Percentiles rank a stretch among this genome's conserved stretches.
Evolutionary conservation across 2,113 vertebrate species (phyloP).

Genomic region (Daubentonia madagascariensis): DNA sequence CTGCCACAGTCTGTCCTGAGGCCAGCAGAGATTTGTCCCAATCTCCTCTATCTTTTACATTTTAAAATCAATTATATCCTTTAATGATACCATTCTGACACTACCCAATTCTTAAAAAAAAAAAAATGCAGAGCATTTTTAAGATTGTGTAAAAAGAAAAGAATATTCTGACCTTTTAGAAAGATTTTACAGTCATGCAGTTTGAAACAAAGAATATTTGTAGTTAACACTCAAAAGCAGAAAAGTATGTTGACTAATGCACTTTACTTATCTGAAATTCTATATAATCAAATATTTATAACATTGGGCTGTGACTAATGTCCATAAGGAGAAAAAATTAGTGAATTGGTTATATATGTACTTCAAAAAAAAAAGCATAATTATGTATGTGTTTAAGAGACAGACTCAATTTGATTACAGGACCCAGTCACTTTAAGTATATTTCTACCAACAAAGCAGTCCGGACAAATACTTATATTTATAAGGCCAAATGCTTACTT

Average conservation of each 20-base stretch:
- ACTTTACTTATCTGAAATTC: slow-evolving; percentile 32
- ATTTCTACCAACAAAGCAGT: neutral
- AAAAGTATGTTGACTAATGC: neutral
- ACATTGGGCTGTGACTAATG: neutral
- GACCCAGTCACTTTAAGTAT: neutral
- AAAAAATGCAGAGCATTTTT: neutral
- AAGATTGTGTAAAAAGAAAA: neutral
- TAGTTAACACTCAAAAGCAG: neutral
- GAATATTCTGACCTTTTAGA: neutral
- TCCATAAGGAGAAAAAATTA: neutral
- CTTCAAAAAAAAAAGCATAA: neutral
- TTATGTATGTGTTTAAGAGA: neutral
- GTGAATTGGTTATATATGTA: neutral
- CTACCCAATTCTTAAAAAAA: neutral
- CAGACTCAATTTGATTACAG: neutral
- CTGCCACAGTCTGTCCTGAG: neutral
- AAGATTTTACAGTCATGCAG: neutral
- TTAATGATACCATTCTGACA: neutral
- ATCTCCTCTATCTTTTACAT: neutral
- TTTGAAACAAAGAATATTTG: neutral
- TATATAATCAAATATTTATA: neutral
- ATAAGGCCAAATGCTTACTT: neutral
- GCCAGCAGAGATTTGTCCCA: neutral
- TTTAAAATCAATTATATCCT: neutral
- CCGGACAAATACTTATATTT: neutral